Evolutionary conservation across 2,888 invertebrate genomes (phyloP).

Genomic region (Danaus chrysippus): DNA sequence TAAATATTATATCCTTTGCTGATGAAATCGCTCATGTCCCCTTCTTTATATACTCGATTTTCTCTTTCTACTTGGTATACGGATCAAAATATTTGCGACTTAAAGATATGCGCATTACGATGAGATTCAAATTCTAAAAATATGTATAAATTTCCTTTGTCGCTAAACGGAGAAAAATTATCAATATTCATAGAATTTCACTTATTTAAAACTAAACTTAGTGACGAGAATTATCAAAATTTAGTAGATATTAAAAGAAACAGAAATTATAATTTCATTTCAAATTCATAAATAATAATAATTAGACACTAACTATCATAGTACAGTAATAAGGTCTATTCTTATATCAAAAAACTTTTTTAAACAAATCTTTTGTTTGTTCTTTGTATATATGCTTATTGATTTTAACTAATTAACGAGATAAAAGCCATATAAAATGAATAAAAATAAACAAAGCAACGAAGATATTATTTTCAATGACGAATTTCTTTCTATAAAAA

Average conservation of each 20-base stretch:
- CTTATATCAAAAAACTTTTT: conserved; percentile 6
- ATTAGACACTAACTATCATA: too few relatives aligned
- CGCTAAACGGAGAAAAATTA: background rate
- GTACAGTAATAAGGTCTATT: too few relatives aligned
- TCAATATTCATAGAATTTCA: conserved; percentile 1
- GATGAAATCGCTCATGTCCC: conserved; percentile 38
- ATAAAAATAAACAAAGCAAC: background rate
- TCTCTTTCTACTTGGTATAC: conserved; percentile 38
- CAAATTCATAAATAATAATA: too few relatives aligned
- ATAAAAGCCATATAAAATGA: background rate
- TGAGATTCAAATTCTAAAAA: conserved; percentile 32
- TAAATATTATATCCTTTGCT: conserved; percentile 4
- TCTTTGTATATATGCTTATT: conserved; percentile 10
- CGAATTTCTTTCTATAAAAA: conserved; percentile 15
- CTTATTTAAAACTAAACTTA: background rate
- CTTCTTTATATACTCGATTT: conserved; percentile 39
- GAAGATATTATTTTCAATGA: background rate
- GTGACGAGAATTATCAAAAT: background rate
- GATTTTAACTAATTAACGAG: conserved; percentile 8
- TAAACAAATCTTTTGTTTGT: background rate
- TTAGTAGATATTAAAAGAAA: background rate
- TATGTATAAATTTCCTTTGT: conserved; percentile 11
- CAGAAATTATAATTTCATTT: background rate
- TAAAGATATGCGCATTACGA: conserved; percentile 37
- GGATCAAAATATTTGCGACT: conserved; percentile 40